Conservation (phyloP, 1,140 invertebrate genomes). For the Sitobion miscanthi region DNA sequence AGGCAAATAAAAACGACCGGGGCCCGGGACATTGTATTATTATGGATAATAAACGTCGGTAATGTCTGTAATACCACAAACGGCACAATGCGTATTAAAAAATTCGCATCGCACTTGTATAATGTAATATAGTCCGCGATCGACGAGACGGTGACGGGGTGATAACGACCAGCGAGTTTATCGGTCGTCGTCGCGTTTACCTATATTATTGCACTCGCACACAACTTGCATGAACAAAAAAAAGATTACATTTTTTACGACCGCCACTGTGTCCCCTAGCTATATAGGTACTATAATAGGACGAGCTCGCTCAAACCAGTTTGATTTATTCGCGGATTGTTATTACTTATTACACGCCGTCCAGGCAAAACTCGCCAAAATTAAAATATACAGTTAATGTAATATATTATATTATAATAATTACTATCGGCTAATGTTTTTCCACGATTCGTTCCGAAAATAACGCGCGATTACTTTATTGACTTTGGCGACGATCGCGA, state of each 20-base stretch:
- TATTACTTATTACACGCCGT: too few relatives aligned
- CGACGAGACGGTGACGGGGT: neutral
- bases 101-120: neutral
- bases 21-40: neutral
- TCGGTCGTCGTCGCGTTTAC: neutral
- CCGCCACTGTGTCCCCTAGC: neutral
- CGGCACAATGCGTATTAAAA: neutral
- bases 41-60: neutral
- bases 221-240: neutral
- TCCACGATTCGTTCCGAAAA: too few relatives aligned
- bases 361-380: too few relatives aligned
- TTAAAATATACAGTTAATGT: too few relatives aligned
- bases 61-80: neutral
- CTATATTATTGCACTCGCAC: too few relatives aligned
- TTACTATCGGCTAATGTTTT: too few relatives aligned
- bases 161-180: constrained; percentile 24
- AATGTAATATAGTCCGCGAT: neutral
- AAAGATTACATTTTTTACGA: constrained; percentile 30
- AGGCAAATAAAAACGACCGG: constrained; percentile 19
- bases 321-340: neutral
- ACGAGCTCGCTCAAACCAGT: neutral
- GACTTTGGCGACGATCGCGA: neutral
- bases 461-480: too few relatives aligned
- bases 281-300: neutral
- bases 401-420: too few relatives aligned